A percentile compares a stretch with the other conserved stretches of the same genome.
Evolutionary conservation across 2,797 vertebrate genomes (phyloP).

Genomic region (Intellagama lesueurii): DNA sequence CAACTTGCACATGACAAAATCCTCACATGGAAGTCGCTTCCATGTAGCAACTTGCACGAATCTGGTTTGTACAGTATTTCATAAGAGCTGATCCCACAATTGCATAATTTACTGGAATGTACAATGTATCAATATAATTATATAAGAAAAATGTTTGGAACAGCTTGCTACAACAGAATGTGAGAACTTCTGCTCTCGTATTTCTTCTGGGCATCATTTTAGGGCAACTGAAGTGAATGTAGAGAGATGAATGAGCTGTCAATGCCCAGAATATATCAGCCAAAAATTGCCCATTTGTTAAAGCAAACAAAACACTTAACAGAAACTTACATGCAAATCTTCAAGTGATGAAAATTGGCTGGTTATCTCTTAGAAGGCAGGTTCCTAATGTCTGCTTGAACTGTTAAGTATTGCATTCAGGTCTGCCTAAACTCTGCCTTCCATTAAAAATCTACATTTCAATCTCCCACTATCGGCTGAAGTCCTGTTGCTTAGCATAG

Average conservation of each 20-base stretch:
- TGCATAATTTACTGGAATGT: background rate
- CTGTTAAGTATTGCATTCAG: background rate
- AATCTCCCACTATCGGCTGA: background rate
- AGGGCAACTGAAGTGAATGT: background rate
- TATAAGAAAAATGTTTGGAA: background rate
- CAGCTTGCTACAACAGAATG: background rate
- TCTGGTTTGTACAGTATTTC: too few species aligned
- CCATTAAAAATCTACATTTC: background rate
- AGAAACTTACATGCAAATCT: background rate
- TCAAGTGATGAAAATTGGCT: background rate
- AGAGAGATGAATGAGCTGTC: constrained; percentile 1
- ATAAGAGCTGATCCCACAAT: background rate
- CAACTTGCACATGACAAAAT: background rate
- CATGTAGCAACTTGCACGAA: background rate
- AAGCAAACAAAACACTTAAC: background rate
- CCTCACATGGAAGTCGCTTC: background rate
- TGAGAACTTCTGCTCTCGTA: background rate
- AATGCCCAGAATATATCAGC: background rate
- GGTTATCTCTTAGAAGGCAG: background rate
- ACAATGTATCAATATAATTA: background rate
- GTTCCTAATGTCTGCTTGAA: background rate
- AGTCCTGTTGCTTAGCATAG: too few species aligned
- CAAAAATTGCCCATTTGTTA: background rate
- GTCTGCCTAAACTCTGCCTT: background rate
- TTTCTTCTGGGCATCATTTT: background rate